Percentiles rank a stretch among this genome's conserved stretches.
These are phyloP conservation scores for Drosophila aldrichi DNA, from an alignment of 2,888 invertebrate species.

Conservation along the genomic window DNA sequence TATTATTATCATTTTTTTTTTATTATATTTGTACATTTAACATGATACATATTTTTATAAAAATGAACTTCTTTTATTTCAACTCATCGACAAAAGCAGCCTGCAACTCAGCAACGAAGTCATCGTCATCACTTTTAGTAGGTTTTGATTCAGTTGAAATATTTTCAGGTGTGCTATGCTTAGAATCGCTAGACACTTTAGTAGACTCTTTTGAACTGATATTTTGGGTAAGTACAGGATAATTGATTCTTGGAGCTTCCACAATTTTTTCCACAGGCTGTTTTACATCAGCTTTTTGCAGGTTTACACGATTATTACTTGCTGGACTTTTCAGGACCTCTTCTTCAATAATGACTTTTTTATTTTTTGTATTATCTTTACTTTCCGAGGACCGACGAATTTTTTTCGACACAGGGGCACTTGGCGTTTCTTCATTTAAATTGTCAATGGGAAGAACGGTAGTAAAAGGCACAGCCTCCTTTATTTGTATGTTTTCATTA, in stretches of 20 bases:
- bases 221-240: background rate
- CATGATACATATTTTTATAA: background rate
- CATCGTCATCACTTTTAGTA: slow-evolving; percentile 16
- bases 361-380: background rate
- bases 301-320: background rate
- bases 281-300: background rate
- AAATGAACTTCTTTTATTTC: slow-evolving; percentile 18
- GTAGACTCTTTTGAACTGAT: background rate
- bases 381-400: background rate
- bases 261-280: background rate
- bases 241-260: background rate
- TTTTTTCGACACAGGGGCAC: background rate
- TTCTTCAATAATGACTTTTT: background rate
- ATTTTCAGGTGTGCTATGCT: background rate
- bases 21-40: background rate
- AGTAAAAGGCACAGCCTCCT: background rate
- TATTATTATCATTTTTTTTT: background rate
- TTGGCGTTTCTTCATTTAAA: background rate
- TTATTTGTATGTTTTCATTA: background rate
- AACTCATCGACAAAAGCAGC: slow-evolving; percentile 51
- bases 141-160: background rate
- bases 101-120: slow-evolving; percentile 39
- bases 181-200: background rate
- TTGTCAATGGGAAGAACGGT: background rate
- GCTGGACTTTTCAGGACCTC: background rate